These are phyloP conservation scores for Drosophila antonietae DNA, from an alignment of 2,888 invertebrate species.

Conservation along the genomic window DNA sequence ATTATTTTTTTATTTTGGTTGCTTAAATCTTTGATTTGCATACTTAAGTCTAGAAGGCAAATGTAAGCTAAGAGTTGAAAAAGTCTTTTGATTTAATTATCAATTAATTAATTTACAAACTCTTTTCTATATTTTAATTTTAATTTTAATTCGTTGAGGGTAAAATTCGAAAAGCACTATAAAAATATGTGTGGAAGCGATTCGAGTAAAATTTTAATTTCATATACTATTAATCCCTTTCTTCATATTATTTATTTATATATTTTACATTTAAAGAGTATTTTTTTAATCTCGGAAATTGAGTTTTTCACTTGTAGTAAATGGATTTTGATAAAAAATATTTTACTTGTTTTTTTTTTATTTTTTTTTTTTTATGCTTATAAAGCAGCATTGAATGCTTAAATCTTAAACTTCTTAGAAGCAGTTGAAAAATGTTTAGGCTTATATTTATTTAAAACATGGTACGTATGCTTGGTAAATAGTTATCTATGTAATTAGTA, in stretches of 20 bases:
- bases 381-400: slow-evolving; percentile 76
- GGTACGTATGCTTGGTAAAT: slow-evolving; percentile 74
- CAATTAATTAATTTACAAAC: slow-evolving; percentile 64
- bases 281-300: slow-evolving; percentile 14
- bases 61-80: slow-evolving; percentile 76
- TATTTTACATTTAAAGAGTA: slow-evolving; percentile 32
- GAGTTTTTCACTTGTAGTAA: slow-evolving; percentile 52
- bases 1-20: slow-evolving; percentile 30
- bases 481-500: slow-evolving; percentile 62
- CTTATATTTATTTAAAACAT: slow-evolving; percentile 73
- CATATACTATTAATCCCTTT: slow-evolving; percentile 23
- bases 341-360: slow-evolving; percentile 34
- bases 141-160: slow-evolving; percentile 29
- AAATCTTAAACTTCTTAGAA: slow-evolving; percentile 75
- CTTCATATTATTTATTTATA: slow-evolving; percentile 29
- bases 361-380: slow-evolving; percentile 37
- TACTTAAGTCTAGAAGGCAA: slow-evolving; percentile 76
- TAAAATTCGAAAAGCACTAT: slow-evolving; percentile 79
- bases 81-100: slow-evolving; percentile 69
- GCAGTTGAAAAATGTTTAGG: slow-evolving; percentile 67
- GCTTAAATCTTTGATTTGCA: slow-evolving; percentile 52
- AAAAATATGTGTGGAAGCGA: slow-evolving; percentile 80
- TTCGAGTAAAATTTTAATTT: slow-evolving; percentile 64
- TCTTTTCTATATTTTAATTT: slow-evolving; percentile 20
- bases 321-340: slow-evolving; percentile 71